Evolutionary conservation across 2,888 invertebrate species (phyloP).

Genomic region (Emmelina monodactyla): DNA sequence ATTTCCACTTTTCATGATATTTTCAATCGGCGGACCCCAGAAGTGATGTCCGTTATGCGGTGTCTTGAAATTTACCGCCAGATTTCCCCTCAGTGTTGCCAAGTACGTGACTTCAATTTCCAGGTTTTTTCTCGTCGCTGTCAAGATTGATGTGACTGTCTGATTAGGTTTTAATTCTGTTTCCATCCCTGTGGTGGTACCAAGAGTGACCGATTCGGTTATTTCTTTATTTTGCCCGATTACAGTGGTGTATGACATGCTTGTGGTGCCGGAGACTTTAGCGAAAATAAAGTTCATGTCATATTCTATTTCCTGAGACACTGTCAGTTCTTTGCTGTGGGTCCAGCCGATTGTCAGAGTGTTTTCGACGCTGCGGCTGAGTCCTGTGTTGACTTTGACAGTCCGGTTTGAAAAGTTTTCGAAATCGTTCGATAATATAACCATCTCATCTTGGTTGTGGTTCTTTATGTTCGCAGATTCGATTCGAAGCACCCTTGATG

Average conservation of each 20-base stretch:
- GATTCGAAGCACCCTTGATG: slow-evolving; percentile 26
- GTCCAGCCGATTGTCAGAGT: slow-evolving; percentile 38
- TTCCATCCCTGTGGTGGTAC: slow-evolving; percentile 35
- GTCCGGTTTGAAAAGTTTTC: slow-evolving; percentile 33
- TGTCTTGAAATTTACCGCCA: slow-evolving; percentile 37
- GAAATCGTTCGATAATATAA: slow-evolving; percentile 35
- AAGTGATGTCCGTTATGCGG: slow-evolving; percentile 35
- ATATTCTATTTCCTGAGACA: slow-evolving; percentile 37
- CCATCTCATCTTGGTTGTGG: slow-evolving; percentile 22
- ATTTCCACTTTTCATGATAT: slow-evolving; percentile 29
- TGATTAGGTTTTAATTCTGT: slow-evolving; percentile 37
- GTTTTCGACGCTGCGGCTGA: slow-evolving; percentile 40
- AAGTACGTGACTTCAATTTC: slow-evolving; percentile 35
- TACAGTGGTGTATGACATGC: slow-evolving; percentile 30
- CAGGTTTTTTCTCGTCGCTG: slow-evolving; percentile 32
- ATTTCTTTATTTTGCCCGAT: slow-evolving; percentile 40
- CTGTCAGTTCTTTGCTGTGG: slow-evolving; percentile 24
- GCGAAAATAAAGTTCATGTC: slow-evolving; percentile 34
- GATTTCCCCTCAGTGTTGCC: slow-evolving; percentile 31
- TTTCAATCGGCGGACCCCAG: slow-evolving; percentile 31
- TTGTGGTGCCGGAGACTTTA: slow-evolving; percentile 29
- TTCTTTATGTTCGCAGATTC: slow-evolving; percentile 28
- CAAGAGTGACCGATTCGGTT: slow-evolving; percentile 32
- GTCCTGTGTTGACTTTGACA: slow-evolving; percentile 42
- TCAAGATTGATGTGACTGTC: slow-evolving; percentile 32